A percentile compares a stretch with the other conserved stretches of the same genome.
These are phyloP conservation scores for Ascaphus truei DNA, from an alignment of 2,113 vertebrate genomes.

Conservation along the genomic window DNA sequence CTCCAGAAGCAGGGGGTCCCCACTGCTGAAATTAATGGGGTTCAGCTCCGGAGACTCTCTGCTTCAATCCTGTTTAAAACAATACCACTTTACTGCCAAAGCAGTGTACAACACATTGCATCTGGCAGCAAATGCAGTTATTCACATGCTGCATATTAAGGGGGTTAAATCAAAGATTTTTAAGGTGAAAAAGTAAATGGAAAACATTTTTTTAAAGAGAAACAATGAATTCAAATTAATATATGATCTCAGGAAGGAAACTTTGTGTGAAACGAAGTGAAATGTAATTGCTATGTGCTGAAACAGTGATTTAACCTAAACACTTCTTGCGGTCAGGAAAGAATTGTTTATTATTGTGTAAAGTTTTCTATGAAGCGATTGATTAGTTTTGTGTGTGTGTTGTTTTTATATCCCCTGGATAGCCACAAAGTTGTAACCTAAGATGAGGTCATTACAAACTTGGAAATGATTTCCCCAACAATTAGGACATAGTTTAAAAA, in stretches of 20 bases:
- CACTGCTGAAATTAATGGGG: too few species aligned
- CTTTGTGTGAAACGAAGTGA: conserved; percentile 26
- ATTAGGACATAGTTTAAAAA: conserved; percentile 21
- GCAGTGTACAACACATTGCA: too few species aligned
- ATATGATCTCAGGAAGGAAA: conserved; percentile 34
- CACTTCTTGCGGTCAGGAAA: conserved; percentile 36
- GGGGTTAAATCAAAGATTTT: too few species aligned
- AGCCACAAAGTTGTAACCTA: conserved; percentile 32
- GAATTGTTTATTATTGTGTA: conserved; percentile 35
- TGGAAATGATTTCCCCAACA: conserved; percentile 28
- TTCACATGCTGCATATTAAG: too few species aligned
- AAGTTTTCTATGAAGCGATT: conserved; percentile 22
- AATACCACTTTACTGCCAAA: too few species aligned
- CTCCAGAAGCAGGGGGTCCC: too few species aligned
- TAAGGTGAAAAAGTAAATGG: not conserved
- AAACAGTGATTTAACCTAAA: conserved; percentile 35
- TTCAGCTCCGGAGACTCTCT: too few species aligned
- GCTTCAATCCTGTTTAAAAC: too few species aligned
- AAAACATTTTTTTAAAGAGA: conserved; percentile 13
- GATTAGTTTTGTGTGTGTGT: conserved; percentile 22
- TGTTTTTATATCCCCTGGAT: conserved; percentile 35
- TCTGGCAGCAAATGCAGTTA: too few species aligned
- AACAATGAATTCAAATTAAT: conserved; percentile 25
- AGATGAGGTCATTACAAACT: conserved; percentile 31
- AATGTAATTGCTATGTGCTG: conserved; percentile 37